Evolutionary conservation across 30 jellyfish, hydroid and myxozoan genomes (phyloP).

Genomic region (Pseudorhiza aurosa): DNA sequence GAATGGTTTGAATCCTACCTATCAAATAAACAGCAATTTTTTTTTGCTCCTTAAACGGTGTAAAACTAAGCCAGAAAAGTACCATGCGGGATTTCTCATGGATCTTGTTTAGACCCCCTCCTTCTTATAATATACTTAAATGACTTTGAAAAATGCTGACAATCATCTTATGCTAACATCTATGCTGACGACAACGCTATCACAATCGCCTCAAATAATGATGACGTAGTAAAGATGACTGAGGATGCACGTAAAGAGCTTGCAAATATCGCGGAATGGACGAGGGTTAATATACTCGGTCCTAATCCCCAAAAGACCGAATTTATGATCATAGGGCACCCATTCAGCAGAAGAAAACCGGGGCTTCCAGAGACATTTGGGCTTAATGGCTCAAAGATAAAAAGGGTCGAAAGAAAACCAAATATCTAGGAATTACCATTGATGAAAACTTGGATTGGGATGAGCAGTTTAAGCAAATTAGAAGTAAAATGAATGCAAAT

Average conservation of each 20-base stretch:
- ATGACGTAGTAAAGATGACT: too few species aligned
- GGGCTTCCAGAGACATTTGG: not conserved
- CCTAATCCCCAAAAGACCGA: not conserved
- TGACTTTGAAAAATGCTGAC: constrained; percentile 7
- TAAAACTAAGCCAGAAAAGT: not conserved
- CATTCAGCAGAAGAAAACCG: not conserved
- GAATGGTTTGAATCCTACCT: constrained; percentile 23
- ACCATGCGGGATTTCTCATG: not conserved
- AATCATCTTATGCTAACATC: not conserved
- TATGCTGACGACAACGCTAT: not conserved
- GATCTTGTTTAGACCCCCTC: constrained; percentile 13
- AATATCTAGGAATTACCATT: not conserved
- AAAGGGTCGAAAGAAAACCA: not conserved
- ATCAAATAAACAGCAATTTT: constrained; percentile 23
- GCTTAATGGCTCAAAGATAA: not conserved
- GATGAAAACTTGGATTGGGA: not conserved
- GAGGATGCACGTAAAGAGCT: not conserved
- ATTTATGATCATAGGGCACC: constrained; percentile 3
- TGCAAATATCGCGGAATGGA: not conserved
- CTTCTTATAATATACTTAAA: not conserved
- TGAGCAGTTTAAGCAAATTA: not conserved
- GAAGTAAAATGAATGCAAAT: not conserved
- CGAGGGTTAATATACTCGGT: not conserved
- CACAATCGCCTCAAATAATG: constrained; percentile 3
- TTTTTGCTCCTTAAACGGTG: not conserved